Conservation (phyloP, 2,797 vertebrate species). For the Thunnus albacares region DNA sequence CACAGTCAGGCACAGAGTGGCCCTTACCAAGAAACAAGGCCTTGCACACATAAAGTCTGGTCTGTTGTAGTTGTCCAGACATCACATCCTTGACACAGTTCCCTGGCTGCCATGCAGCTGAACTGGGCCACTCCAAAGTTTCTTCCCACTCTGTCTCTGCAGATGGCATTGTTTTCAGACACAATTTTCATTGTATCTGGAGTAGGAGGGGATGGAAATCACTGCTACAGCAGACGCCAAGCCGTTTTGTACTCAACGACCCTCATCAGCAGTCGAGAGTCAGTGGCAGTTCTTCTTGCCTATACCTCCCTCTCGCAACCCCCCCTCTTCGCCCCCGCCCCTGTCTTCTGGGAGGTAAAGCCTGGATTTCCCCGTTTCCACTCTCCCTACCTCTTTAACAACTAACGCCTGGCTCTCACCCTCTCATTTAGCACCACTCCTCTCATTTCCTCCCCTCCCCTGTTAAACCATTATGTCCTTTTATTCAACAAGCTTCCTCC, state of each 20-base stretch:
- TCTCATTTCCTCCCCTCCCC: slow-evolving; percentile 79
- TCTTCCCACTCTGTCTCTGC: slow-evolving; percentile 81
- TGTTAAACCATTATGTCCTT: slow-evolving; percentile 73
- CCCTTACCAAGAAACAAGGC: slow-evolving; percentile 17
- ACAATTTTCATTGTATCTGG: slow-evolving; percentile 85
- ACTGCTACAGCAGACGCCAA: slow-evolving; percentile 63
- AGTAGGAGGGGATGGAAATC: slow-evolving; percentile 82
- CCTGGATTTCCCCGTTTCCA: slow-evolving; percentile 85
- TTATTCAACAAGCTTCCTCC: slow-evolving; percentile 56
- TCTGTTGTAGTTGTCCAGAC: slow-evolving; percentile 64
- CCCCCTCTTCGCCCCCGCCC: slow-evolving; percentile 10
- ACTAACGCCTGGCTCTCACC: slow-evolving; percentile 69
- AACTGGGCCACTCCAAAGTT: slow-evolving; percentile 71
- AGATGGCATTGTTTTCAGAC: slow-evolving; percentile 83
- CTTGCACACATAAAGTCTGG: slow-evolving; percentile 25
- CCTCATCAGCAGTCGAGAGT: slow-evolving; percentile 58
- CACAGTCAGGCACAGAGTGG: slow-evolving; percentile 6
- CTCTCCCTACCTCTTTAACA: slow-evolving; percentile 80
- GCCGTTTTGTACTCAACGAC: slow-evolving; percentile 73
- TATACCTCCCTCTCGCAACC: neutral
- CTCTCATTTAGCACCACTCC: slow-evolving; percentile 80
- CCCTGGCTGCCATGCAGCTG: slow-evolving; percentile 69
- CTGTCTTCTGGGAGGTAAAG: slow-evolving; percentile 82
- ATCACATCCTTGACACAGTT: slow-evolving; percentile 75
- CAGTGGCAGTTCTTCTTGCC: slow-evolving; percentile 30